Evolutionary conservation across 2,888 invertebrate genomes (phyloP), one percentile per base, ranked within the genome.

Genomic region (Drosophila histrio): DNA sequence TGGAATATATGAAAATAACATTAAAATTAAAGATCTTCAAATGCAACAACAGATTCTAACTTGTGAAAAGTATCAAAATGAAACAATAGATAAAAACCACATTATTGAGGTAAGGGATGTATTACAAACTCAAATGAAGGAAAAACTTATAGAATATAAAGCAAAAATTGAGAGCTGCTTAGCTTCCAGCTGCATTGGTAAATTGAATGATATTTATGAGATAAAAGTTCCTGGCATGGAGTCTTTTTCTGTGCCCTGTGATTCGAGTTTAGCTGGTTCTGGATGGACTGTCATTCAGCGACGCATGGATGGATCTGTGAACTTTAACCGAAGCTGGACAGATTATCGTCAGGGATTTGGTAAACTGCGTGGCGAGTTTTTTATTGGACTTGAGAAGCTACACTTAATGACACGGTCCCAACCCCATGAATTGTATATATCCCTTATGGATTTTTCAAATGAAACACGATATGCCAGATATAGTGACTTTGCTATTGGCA

Each of bases 201-300:
- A 60, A 26, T 7, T 43, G 11, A 54, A 17, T n/a, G 44, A 17
- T 24, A 9, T 62, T 26, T 43, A 53, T 21, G 46, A 50, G 6
- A 47, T 62, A 2, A 43, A 57, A 32, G 30, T 57, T 5, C 39
- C 56, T 2, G 44, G 21, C 2, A 41, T 50, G 7, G 44, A 39
- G 0, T 92, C 94, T 0, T 94, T 95, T 89, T 93, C 94, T 87
- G 94, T 93, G 0, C n/a, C 41, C 0, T 83, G 82, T 38, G 93
- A 92, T 24, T 93, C 93, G 0, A 57, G 91, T 32, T 93, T 57
- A 3, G 92, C 92, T 0, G 94, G 93, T 0, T 94, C 94, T 0
- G 94, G 94, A 4, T 95, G 95, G 95, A 94, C 94, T 53, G 94
- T 94, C 92, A 94, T 50, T 91, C 95, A 95, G 87, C 94, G 94